These are phyloP conservation scores for Lycaon pictus DNA, from an alignment of 2,113 vertebrate genomes.

Conservation along the genomic window DNA sequence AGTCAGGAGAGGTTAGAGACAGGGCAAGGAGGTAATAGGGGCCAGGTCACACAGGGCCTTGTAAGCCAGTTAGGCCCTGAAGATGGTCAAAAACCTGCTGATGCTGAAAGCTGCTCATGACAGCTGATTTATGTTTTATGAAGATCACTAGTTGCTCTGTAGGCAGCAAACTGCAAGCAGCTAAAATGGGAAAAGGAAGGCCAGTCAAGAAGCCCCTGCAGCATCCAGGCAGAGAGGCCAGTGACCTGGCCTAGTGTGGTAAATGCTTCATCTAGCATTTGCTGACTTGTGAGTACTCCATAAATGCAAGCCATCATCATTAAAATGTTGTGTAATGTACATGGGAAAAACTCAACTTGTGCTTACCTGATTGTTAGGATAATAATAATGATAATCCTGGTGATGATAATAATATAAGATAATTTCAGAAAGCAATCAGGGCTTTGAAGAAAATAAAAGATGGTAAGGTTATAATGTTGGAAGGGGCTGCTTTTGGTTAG, in stretches of 20 bases:
- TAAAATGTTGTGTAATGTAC: not conserved
- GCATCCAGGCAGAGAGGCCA: not conserved
- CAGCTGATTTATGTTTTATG: not conserved
- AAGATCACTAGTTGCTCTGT: not conserved
- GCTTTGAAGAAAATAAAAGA: conserved; percentile 22
- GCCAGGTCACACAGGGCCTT: not conserved
- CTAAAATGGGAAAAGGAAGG: not conserved
- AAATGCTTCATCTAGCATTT: not conserved
- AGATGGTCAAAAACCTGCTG: not conserved
- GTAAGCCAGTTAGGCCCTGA: not conserved
- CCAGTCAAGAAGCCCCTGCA: not conserved
- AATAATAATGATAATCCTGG: not conserved
- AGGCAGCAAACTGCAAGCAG: not conserved
- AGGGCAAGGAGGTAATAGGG: accelerated
- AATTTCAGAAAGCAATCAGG: not conserved
- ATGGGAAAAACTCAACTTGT: not conserved
- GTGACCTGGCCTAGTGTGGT: not conserved
- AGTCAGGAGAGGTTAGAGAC: not conserved
- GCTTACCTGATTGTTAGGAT: not conserved
- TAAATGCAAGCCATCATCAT: not conserved
- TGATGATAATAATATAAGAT: not conserved
- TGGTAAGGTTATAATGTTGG: not conserved
- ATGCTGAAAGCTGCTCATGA: not conserved
- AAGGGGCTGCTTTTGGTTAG: not conserved
- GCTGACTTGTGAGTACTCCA: not conserved